Conservation (phyloP, 2,888 invertebrate genomes). For the Calameuta idolon region DNA sequence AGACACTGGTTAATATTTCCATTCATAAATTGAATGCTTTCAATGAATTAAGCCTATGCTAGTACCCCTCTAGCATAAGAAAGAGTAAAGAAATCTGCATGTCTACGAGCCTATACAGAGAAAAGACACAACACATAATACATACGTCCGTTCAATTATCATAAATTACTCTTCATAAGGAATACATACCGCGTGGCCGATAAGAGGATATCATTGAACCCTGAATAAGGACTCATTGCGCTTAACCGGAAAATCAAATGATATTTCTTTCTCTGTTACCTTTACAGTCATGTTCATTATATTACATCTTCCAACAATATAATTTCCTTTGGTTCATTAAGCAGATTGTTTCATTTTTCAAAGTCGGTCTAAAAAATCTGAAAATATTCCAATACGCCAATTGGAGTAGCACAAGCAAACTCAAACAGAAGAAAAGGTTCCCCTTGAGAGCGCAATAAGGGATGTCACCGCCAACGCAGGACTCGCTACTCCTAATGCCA, state of each 20-base stretch:
- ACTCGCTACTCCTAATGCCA: neutral
- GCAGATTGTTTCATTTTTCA: neutral
- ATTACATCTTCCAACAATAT: neutral
- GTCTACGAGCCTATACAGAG: neutral
- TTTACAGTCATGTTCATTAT: neutral
- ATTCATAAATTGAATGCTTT: neutral
- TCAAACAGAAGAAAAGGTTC: neutral
- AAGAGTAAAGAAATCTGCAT: neutral
- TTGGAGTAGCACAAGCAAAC: neutral
- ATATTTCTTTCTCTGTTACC: neutral
- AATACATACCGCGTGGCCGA: neutral
- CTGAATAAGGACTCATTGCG: neutral
- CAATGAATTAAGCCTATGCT: neutral
- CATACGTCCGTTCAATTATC: conserved; percentile 1
- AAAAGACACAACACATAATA: neutral
- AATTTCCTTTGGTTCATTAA: neutral
- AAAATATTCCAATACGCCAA: neutral
- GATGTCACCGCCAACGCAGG: neutral
- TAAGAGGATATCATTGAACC: neutral
- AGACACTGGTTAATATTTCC: neutral
- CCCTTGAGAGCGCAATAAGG: neutral
- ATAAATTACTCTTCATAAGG: neutral
- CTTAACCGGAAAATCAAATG: neutral
- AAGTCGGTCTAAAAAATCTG: neutral
- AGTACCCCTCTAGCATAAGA: neutral